Evolutionary conservation across 2,113 vertebrate species (phyloP), one percentile per base, ranked within the genome.

Genomic region (Baryphthengus martii): DNA sequence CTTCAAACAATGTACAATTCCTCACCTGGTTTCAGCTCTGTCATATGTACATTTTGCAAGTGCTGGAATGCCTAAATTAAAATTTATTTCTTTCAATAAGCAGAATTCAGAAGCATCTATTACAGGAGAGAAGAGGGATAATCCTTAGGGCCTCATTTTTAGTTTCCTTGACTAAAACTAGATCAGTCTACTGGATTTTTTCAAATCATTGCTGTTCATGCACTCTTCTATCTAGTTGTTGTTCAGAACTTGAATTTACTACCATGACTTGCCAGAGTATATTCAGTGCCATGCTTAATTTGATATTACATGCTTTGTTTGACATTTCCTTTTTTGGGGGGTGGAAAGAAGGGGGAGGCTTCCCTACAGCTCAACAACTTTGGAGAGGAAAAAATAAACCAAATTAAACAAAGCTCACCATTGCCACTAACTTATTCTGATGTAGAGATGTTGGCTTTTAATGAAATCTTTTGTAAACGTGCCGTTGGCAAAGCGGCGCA

Each of bases 41-140:
- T 66, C 52, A 58, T 40, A 58, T 0, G 1, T 5, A 92, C 13
- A 20, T 55, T 75, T 65, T 65, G 21, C 33, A 80, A 90, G 65
- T 58, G 40, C 11, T 72, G 20, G 63, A 71, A 92, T 81, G 29
- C n/a, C 39, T 67, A 61, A 63, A 95, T 81, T 58, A 92, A 93
- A 71, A 86, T 81, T 31, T 86, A 81, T 92, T 96, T 93, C 24
- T 87, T 93, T 62, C 70, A 78, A 82, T 72, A 88, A 77, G 35
- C 56, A 93, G 70, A 90, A 90, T 83, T 82, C 56, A 68, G 73
- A 86, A 89, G n/a, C 40, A 75, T 58, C 25, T 75, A 11, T 87
- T 75, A 90, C 1, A 63, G 39, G 8, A 91, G 11, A 66, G 42
- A 79, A 50, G 9, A 84, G 1, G 2, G 21, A 75, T 74, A 90